Conservation (phyloP, 1,140 invertebrate species). For the Drosophila lini region DNA sequence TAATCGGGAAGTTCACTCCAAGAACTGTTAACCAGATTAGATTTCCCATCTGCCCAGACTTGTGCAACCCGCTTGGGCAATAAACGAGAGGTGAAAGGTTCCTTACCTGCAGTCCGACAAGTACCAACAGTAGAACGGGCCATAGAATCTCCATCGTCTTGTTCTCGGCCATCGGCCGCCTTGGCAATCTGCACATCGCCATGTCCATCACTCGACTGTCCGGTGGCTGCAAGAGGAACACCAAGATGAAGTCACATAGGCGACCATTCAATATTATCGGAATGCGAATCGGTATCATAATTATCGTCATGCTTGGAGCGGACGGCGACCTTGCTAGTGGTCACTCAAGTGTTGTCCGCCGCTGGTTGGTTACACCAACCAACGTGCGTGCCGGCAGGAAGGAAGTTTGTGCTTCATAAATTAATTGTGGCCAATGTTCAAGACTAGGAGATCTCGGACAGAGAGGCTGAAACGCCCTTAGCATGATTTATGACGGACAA, state of each 20-base stretch:
- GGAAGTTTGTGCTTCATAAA: conserved; percentile 80
- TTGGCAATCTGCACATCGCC: conserved; percentile 45
- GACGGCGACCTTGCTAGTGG: conserved; percentile 65
- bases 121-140: conserved; percentile 38
- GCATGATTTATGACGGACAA: conserved; percentile 18
- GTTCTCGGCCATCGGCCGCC: conserved; percentile 8
- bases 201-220: conserved; percentile 52
- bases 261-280: conserved; percentile 53
- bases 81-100: conserved; percentile 64
- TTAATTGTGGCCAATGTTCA: conserved; percentile 74
- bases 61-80: conserved; percentile 57
- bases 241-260: conserved; percentile 27
- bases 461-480: conserved; percentile 16
- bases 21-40: conserved; percentile 82
- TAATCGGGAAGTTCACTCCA: conserved; percentile 76
- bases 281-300: conserved; percentile 42
- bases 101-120: conserved; percentile 30
- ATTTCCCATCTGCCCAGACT: conserved; percentile 60
- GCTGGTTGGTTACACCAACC: conserved; percentile 42
- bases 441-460: conserved; percentile 25
- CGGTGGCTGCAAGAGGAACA: conserved; percentile 52
- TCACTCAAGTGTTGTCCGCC: conserved; percentile 66
- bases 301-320: conserved; percentile 51
- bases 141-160: conserved; percentile 24
- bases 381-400: conserved; percentile 68